A percentile compares a stretch with the other conserved stretches of the same genome.
These are phyloP conservation scores for Phalacrocorax aristotelis DNA, from an alignment of 2,113 vertebrate genomes.

Conservation along the genomic window DNA sequence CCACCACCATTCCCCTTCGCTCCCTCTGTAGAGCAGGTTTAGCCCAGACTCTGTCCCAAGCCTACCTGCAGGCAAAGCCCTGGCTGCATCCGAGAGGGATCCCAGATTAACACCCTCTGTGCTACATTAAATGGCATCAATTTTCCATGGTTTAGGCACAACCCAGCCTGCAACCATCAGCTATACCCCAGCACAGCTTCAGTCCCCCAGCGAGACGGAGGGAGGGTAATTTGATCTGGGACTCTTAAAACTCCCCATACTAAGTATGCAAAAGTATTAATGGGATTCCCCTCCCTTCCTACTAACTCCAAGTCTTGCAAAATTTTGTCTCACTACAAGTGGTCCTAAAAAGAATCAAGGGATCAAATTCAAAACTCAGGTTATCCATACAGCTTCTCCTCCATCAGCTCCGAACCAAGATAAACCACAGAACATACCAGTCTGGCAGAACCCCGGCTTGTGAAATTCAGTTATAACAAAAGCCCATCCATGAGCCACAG, in stretches of 20 bases:
- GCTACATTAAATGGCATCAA: neutral
- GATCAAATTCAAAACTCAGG: neutral
- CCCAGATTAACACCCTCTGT: neutral
- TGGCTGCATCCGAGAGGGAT: neutral
- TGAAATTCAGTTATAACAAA: neutral
- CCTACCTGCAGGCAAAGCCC: neutral
- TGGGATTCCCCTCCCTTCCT: neutral
- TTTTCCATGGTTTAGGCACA: neutral
- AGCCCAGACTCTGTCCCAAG: neutral
- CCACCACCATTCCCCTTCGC: neutral
- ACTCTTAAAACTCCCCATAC: neutral
- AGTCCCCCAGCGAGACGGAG: rapidly evolving
- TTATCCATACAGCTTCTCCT: neutral
- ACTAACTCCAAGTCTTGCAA: neutral
- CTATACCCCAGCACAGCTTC: neutral
- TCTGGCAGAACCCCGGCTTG: neutral
- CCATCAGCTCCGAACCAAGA: neutral
- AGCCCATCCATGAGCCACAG: neutral
- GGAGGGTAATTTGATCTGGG: neutral
- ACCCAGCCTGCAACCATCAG: neutral
- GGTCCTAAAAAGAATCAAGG: neutral
- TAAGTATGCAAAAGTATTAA: neutral
- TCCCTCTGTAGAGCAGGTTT: neutral
- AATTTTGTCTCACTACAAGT: neutral
- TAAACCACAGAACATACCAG: rapidly evolving